Base-by-base conservation (phyloP, 2,888 invertebrate genomes). In the Acronicta leporina region DNA sequence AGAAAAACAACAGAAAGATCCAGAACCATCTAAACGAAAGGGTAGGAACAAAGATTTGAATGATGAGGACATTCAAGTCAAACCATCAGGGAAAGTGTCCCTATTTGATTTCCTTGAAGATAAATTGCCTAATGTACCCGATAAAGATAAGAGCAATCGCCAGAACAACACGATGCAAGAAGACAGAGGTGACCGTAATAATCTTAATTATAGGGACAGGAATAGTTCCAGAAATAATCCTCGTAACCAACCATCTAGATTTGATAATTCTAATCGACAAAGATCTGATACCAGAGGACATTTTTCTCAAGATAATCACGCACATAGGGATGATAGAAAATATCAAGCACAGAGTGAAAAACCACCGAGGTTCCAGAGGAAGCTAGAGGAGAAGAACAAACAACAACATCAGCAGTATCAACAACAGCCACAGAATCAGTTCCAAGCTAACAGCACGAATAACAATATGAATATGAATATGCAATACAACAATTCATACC, bases 71-170 rank as follows among this genome's bases (percentile, higher is more conserved):
- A 92, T 95, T 35, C 94, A 94, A 1, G 95, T 96, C 8, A 97
- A 97, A 87, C 97, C 98, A 0, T 96, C 97, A 11, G 97, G 96
- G 44, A 97, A 96, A 89, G 96, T 97, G 2, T 97, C 97, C 0
- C 89, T 98, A 3, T 98, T 97, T 87, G 97, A 97, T 86, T 98
- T 97, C 84, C 94, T 98, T 9, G 97, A 97, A 84, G 96, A 97
- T 79, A 98, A 97, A 90, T 90, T 98, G 46, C 96, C 96, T 44
- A 91, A 92, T 71, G 95, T 95, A 61, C 88, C 92, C 42, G 95
- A 95, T 54, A 92, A 87, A 55, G 94, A 90, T 56, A 91, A 84
- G 66, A 90, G 81, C 63, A 89, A 73, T 69, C 84, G 89, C 10
- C 88, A 87, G 43, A 81, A 87, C 61, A 86, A 84, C 56, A 80